These are phyloP conservation scores for Choristoneura rosaceana DNA, from an alignment of 2,888 invertebrate species.

Conservation along the genomic window DNA sequence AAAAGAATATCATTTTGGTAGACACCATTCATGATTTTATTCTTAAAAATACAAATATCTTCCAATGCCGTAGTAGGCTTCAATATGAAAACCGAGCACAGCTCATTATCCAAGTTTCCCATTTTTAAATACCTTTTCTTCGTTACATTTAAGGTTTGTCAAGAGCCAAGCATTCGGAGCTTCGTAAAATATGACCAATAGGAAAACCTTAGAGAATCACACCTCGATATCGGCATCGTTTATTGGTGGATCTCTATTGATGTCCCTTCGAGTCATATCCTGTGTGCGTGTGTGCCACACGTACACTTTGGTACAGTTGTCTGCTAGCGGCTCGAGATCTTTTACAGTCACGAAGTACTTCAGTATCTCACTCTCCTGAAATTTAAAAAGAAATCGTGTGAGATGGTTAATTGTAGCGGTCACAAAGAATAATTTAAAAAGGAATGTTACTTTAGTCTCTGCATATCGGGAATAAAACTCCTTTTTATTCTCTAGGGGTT, in stretches of 20 bases:
- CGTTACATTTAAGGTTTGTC: slow-evolving; percentile 7
- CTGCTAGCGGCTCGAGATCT: slow-evolving; percentile 95
- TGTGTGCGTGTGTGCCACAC: slow-evolving; percentile 99
- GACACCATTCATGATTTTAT: background rate
- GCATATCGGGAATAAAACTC: no score
- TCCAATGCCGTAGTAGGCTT: background rate
- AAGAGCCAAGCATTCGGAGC: slow-evolving; percentile 30
- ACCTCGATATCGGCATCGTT: slow-evolving; percentile 77
- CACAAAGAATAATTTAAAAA: no score
- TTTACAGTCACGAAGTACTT: slow-evolving; percentile 89
- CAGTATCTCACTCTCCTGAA: slow-evolving; percentile 92
- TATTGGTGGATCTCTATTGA: slow-evolving; percentile 81
- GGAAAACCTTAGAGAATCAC: slow-evolving; percentile 52
- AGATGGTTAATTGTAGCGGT: background rate
- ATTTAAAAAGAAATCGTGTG: slow-evolving; percentile 44
- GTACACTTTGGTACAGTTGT: slow-evolving; percentile 96
- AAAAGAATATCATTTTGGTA: background rate
- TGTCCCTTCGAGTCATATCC: slow-evolving; percentile 89
- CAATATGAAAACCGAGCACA: slow-evolving; percentile 25
- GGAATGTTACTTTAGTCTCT: no score
- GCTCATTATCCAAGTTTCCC: slow-evolving; percentile 16
- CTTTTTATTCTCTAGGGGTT: no score
- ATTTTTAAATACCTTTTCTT: slow-evolving; percentile 9
- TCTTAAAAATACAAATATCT: background rate
- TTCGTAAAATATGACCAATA: slow-evolving; percentile 13